Evolutionary conservation across 1,140 invertebrate species (phyloP), one percentile per base, ranked within the genome.

Genomic region (Apocrypta bakeri): DNA sequence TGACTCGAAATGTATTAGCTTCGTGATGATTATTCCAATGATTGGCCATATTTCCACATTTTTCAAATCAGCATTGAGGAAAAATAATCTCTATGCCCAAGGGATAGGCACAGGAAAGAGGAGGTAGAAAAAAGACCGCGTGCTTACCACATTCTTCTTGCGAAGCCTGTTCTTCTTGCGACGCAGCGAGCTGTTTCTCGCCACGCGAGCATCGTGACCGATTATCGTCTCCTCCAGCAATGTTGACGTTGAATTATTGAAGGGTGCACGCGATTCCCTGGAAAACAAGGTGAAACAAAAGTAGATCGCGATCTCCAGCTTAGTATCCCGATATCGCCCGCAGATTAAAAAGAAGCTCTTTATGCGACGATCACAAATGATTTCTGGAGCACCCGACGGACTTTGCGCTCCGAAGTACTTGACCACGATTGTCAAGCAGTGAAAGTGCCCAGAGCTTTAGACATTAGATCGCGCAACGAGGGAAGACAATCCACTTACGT

Each of bases 141-240:
- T 78, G 87, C 89, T 91, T 88, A 94, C 93, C 90, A 92, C 76
- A 82, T 89, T 91, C 87, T 94, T 93, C 88, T 93, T 94, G 85
- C 95, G 94, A 77, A 95, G 91, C 86, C 94, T 94, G 74, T 95
- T 93, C 83, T 95, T 94, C 85, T 95, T 95, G 42, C 95, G 93
- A 11, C 95, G 93, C 66, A 95, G 90, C 12, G 92, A 93, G 83
- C 92, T 93, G 73, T 94, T 92, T 40, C 89, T 88, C 66, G 85
- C 85, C n/a, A 89, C 86, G 27, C 89, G 90, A 83, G 87, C 88
- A 74, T 91, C 90, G 21, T 91, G 86, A 31, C 88, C 90, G 48
- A 88, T 89, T 24, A 90, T 84, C 73, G 88, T 87, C 84, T 92
- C 90, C 82, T 92, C 91, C 81, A 92, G 73, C 66, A 92, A 84